Evolutionary conservation across 2,888 invertebrate genomes (phyloP).

Genomic region (Abrostola triplasia): DNA sequence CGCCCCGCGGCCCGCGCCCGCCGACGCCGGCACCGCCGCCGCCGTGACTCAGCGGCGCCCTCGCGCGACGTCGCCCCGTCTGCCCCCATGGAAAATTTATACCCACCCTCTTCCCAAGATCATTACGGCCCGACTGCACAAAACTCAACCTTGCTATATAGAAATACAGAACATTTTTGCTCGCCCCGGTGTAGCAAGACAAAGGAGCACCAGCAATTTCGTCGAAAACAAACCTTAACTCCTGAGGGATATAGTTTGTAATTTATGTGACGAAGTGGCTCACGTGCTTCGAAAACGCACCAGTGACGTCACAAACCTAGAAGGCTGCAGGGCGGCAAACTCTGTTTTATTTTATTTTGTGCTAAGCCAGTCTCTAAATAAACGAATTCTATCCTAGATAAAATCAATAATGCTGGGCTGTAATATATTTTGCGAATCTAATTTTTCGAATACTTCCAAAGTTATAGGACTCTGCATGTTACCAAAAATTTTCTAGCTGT

Average conservation of each 20-base stretch:
- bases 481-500: conserved; percentile 17
- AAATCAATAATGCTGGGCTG: conserved; percentile 31
- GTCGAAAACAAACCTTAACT: conserved; percentile 86
- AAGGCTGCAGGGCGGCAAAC: conserved; percentile 60
- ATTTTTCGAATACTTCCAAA: conserved; percentile 12
- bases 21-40: conserved; percentile 70
- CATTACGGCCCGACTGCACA: conserved; percentile 68
- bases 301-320: conserved; percentile 77
- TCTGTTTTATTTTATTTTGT: conserved; percentile 18
- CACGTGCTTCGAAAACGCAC: conserved; percentile 83
- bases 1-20: conserved; percentile 57
- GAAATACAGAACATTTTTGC: conserved; percentile 70
- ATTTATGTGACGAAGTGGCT: conserved; percentile 82
- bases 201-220: conserved; percentile 84
- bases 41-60: conserved; percentile 87
- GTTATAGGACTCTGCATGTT: conserved; percentile 4
- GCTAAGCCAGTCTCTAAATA: conserved; percentile 11
- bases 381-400: neutral
- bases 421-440: conserved; percentile 24
- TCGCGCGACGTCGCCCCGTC: conserved; percentile 87
- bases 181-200: conserved; percentile 69
- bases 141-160: conserved; percentile 70
- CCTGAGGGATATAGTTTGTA: conserved; percentile 85
- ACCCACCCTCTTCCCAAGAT: conserved; percentile 86
- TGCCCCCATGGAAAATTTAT: conserved; percentile 88